Evolutionary conservation across 2,113 vertebrate genomes (phyloP), one percentile per base, ranked within the genome.

Genomic region (Pelecanus crispus): DNA sequence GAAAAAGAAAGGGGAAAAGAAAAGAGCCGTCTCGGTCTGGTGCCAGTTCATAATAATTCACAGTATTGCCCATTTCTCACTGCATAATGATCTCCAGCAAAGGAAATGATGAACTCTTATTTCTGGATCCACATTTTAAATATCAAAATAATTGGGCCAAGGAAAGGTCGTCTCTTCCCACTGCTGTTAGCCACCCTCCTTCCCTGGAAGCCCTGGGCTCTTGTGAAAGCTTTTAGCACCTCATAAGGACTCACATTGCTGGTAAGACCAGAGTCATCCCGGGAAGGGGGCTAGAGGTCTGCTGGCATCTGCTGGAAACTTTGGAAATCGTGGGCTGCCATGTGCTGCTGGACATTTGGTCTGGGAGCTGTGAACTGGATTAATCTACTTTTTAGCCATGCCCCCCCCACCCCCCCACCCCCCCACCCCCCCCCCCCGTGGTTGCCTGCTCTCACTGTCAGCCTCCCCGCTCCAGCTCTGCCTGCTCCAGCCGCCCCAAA

Each of bases 21-120:
- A 96, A 93, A 85, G 65, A 92, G 66, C 75, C 75, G 77, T 82
- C 88, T 94, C 7, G 0, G 66, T 75, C 86, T 87, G 81, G 58
- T 94, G 84, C 87, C 67, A 92, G 91, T 95, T 87, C 91, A 70
- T 95, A 94, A 80, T 95, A 96, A 97, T 94, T 91, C 86, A 81
- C 61, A 82, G 53, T 50, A 70, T 87, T 82, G 84, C 62, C 91
- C 78, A 80, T 92, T 96, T 96, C 81, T 94, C 91, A 85, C 84
- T 91, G 92, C 49, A 92, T 94, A 97, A 95, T 89, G 89, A 88
- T 94, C 38, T 82, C 20, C 3, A 80, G 78, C 59, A 82, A 91
- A 90, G 66, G 45, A 96, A 94, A 95, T 44, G 1, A 91, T 92
- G 92, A 94, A 94, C 77, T 85, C 70, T 58, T 88, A 79, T 87